Percentiles rank a stretch among this genome's conserved stretches.
Conservation (phyloP, 2,888 invertebrate genomes). For the Dasypogon diadema region DNA sequence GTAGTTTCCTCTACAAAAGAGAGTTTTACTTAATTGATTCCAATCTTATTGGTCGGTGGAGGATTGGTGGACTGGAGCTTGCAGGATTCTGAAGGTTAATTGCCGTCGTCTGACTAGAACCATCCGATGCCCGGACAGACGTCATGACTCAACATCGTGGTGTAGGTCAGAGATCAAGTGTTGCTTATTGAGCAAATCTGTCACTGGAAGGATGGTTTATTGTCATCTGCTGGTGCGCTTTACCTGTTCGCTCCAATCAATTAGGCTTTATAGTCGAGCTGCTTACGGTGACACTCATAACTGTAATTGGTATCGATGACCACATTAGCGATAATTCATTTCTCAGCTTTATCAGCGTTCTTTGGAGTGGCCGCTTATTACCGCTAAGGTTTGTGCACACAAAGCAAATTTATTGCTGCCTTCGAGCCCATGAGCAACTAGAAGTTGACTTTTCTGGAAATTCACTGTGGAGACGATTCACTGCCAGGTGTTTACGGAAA, state of each 20-base stretch:
- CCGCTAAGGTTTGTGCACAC: constrained; percentile 3
- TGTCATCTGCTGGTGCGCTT: neutral
- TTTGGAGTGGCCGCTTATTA: constrained; percentile 23
- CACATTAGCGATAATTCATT: constrained; percentile 46
- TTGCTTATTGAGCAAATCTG: constrained; percentile 45
- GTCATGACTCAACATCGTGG: constrained; percentile 37
- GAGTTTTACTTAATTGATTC: constrained; percentile 51
- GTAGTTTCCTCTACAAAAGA: constrained; percentile 48
- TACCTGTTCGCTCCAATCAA: constrained; percentile 27
- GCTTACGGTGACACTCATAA: constrained; percentile 43
- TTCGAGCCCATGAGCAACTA: neutral
- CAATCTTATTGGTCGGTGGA: constrained; percentile 42
- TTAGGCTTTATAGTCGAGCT: constrained; percentile 12
- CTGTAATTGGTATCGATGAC: constrained; percentile 48
- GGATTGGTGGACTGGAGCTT: neutral
- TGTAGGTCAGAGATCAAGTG: constrained; percentile 49
- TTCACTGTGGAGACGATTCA: neutral
- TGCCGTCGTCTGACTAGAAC: constrained; percentile 19
- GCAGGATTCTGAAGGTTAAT: constrained; percentile 38
- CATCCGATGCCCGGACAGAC: neutral
- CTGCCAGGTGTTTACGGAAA: constrained; percentile 33
- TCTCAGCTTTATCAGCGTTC: constrained; percentile 25
- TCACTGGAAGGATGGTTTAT: constrained; percentile 36
- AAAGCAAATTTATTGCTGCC: constrained; percentile 21
- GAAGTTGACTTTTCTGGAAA: neutral